A percentile compares a stretch with the other conserved stretches of the same genome.
These are phyloP conservation scores for Ichneumoninae sp. DNA, from an alignment of 2,888 invertebrate genomes.

Conservation along the genomic window DNA sequence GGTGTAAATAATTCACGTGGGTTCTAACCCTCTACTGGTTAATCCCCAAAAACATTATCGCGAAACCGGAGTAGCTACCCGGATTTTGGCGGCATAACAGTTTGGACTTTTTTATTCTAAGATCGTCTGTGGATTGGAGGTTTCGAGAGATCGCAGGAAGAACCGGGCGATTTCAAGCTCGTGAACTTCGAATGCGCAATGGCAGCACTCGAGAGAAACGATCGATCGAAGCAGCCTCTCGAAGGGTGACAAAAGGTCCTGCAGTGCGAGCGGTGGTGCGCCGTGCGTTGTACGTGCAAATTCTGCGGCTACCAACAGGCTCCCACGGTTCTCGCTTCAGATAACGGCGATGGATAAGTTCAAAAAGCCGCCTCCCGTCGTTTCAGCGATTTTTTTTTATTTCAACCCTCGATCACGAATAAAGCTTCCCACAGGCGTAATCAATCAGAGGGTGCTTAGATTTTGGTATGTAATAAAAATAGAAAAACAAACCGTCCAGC, in stretches of 20 bases:
- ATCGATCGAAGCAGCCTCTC: conserved; percentile 62
- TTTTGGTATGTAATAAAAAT: conserved; percentile 19
- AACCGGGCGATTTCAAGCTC: conserved; percentile 9
- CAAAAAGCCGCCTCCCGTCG: conserved; percentile 59
- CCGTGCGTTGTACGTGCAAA: conserved; percentile 59
- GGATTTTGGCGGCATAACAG: too few relatives aligned
- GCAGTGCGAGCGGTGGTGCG: conserved; percentile 44
- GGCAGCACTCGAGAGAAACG: conserved; percentile 58
- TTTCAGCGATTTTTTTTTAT: conserved; percentile 57
- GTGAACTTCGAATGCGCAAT: conserved; percentile 62
- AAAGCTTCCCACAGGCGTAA: conserved; percentile 44
- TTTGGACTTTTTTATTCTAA: background rate
- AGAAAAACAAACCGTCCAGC: background rate
- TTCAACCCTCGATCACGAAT: conserved; percentile 44
- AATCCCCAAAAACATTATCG: too few relatives aligned
- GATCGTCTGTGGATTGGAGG: background rate
- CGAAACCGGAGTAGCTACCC: too few relatives aligned
- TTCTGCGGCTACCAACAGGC: conserved; percentile 57
- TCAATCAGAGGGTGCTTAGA: conserved; percentile 6
- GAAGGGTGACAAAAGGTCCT: conserved; percentile 58
- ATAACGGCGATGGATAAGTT: conserved; percentile 63
- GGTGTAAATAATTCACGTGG: too few relatives aligned
- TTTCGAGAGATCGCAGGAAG: conserved; percentile 18
- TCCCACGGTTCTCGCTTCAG: conserved; percentile 68
- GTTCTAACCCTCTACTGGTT: too few relatives aligned